A percentile compares a stretch with the other conserved stretches of the same genome.
Evolutionary conservation across 1,140 invertebrate species (phyloP).

Genomic region (Lasioglossum baleicum): DNA sequence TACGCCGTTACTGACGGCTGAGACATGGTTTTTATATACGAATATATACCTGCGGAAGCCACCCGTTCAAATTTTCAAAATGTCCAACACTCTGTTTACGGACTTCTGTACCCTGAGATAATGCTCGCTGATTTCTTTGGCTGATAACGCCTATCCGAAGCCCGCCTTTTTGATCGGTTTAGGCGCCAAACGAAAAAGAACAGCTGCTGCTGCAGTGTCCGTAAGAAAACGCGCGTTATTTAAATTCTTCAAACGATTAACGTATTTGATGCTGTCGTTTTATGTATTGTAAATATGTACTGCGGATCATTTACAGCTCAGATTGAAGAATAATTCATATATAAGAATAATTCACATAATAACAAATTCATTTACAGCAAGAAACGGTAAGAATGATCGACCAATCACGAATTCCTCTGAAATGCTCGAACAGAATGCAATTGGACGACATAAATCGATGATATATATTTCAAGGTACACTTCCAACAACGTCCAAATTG

Average conservation of each 20-base stretch:
- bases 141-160: not conserved
- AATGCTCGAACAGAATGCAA: not conserved
- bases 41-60: constrained; percentile 48
- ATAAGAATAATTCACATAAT: too few species aligned
- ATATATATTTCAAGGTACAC: not conserved
- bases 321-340: too few species aligned
- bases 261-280: not conserved
- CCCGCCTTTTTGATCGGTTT: constrained; percentile 55
- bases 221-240: not conserved
- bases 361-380: too few species aligned
- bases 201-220: not conserved
- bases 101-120: not conserved
- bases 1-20: constrained; percentile 86
- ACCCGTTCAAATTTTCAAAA: constrained; percentile 27
- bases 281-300: not conserved
- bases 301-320: too few species aligned
- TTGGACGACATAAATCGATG: not conserved
- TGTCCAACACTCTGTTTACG: not conserved
- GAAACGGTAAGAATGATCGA: too few species aligned
- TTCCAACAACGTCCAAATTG: too few species aligned
- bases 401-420: not conserved
- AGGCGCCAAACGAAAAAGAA: constrained; percentile 25
- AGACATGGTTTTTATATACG: constrained; percentile 80
- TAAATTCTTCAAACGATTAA: not conserved
- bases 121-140: not conserved